phyloP scores from a whole-genome alignment of 2,113 vertebrate species.

The Phylloscopus whistleri region DNA sequence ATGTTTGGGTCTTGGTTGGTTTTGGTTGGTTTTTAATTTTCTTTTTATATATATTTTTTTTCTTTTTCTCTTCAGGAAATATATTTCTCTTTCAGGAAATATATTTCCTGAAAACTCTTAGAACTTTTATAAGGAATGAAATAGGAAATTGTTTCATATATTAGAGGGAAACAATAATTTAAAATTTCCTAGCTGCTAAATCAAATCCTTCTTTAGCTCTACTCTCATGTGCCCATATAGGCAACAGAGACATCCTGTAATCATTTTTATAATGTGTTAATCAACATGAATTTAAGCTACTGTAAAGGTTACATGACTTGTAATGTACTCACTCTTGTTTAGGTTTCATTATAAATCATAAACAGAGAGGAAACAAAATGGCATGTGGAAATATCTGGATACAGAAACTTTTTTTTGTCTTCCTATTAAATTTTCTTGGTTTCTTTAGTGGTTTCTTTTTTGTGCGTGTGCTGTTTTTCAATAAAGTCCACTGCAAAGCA shows the following conservation, averaged over 20 bases:
- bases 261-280: not conserved
- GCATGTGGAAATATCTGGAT: not conserved
- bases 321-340: not conserved
- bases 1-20: not conserved
- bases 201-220: not conserved
- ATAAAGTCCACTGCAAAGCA: not conserved
- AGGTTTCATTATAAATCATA: not conserved
- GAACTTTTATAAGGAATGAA: not conserved
- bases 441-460: not conserved
- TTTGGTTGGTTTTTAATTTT: not conserved
- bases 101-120: not conserved
- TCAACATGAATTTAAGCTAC: not conserved
- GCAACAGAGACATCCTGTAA: not conserved
- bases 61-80: not conserved
- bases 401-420: not conserved
- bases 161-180: not conserved
- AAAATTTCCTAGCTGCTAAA: not conserved
- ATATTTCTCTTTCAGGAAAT: not conserved
- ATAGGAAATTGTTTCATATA: not conserved
- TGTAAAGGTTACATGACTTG: not conserved
- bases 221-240: not conserved
- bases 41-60: not conserved
- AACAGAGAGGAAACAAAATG: not conserved
- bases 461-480: not conserved
- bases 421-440: not conserved